Evolutionary conservation across 2,113 vertebrate species (phyloP).

Genomic region (Orycteropus afer): DNA sequence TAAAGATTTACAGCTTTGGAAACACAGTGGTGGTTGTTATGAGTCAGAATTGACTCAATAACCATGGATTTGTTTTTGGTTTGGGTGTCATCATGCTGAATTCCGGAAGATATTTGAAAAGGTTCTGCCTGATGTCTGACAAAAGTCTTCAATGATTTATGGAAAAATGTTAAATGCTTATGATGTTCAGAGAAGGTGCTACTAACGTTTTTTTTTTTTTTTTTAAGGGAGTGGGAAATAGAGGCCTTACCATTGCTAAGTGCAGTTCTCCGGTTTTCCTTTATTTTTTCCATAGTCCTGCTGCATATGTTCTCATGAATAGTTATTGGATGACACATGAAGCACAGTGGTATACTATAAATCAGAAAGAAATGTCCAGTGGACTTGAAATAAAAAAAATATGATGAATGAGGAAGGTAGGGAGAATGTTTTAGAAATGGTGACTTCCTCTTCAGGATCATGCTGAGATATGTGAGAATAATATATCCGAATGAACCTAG

Average conservation of each 20-base stretch:
- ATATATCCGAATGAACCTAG: background rate
- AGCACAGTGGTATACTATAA: background rate
- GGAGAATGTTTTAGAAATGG: background rate
- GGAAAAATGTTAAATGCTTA: background rate
- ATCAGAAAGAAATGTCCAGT: background rate
- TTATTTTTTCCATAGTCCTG: background rate
- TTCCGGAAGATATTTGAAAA: constrained; percentile 7
- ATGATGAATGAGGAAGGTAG: background rate
- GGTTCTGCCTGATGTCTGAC: background rate
- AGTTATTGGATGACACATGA: background rate
- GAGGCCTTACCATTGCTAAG: background rate
- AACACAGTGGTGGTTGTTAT: too few species aligned
- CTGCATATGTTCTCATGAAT: background rate
- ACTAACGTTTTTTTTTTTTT: background rate
- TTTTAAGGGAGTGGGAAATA: background rate
- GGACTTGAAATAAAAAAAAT: constrained; percentile 15
- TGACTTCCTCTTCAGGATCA: constrained; percentile 19
- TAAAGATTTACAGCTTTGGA: too few species aligned
- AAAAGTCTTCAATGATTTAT: background rate
- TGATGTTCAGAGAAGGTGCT: background rate
- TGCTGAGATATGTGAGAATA: background rate
- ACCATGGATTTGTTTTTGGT: too few species aligned
- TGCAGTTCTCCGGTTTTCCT: background rate
- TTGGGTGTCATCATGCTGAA: background rate
- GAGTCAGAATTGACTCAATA: too few species aligned